phyloP scores from a whole-genome alignment of 1,140 invertebrate species.

The Elymnias hypermnestra region DNA sequence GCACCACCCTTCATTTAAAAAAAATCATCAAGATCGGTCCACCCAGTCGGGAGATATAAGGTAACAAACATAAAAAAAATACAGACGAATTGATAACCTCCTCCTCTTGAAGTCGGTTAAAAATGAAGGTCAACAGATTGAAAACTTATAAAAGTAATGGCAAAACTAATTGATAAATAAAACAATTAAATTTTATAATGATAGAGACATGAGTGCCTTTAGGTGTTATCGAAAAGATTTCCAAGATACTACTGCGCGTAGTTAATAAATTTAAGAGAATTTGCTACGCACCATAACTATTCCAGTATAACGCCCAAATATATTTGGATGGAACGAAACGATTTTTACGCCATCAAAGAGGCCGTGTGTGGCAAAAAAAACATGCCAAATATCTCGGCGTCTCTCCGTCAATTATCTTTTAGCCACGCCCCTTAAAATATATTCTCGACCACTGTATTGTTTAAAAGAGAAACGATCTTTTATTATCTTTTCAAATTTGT shows the following conservation, averaged over 20 bases:
- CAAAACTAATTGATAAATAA: no score
- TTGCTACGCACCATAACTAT: constrained; percentile 23
- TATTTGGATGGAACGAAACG: constrained; percentile 18
- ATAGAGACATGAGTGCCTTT: background rate
- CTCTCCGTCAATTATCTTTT: constrained; percentile 14
- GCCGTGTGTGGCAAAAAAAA: constrained; percentile 13
- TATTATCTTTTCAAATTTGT: background rate
- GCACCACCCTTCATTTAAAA: no score
- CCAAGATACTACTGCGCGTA: background rate
- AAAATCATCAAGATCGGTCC: no score
- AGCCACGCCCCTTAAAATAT: constrained; percentile 11
- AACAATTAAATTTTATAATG: no score
- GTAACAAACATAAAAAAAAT: no score
- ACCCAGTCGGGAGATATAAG: no score
- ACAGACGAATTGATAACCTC: no score
- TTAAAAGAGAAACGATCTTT: background rate
- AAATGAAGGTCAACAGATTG: no score
- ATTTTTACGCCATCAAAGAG: constrained; percentile 17
- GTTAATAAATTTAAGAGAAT: constrained; percentile 14
- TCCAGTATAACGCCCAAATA: constrained; percentile 18
- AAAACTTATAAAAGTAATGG: no score
- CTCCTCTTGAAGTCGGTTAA: no score
- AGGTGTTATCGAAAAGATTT: background rate
- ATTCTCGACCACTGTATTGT: constrained; percentile 3
- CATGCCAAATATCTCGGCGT: constrained; percentile 6